Evolutionary conservation across 2,113 vertebrate species (phyloP), one percentile per base, ranked within the genome.

Genomic region (Picathartes gymnocephalus): DNA sequence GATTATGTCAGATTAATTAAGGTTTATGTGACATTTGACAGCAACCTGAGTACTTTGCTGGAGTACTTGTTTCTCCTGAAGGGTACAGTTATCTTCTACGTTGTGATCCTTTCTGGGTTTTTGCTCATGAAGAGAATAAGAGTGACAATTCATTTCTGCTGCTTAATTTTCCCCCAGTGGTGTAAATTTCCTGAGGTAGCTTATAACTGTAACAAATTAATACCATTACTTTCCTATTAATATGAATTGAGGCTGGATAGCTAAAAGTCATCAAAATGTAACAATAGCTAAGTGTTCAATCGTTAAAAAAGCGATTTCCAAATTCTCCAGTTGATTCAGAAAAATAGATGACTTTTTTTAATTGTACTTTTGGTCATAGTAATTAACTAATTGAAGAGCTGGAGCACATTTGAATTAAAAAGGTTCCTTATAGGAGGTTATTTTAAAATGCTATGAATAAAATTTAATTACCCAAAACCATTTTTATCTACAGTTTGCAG

Each of bases 331-430:
- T 11, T 89, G 27, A 70, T 84, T 45, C 24, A 81, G 90, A 96
- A 96, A 97, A 96, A 42, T 61, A 86, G 31, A 62, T 91, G 7
- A 4, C 64, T 47, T 51, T 58, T 64, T 86, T 64, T 44, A 86
- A 9, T 73, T 58, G 15, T 91, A 28, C 13, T 62, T 25, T 65
- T 70, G 56, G 35, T 83, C 77, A 78, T 68, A 65, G 68, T 66
- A 87, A 79, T 69, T 95, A 82, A 60, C 22, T 95, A 96, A 95
- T 83, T 95, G 66, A 97, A 94, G 70, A 90, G 53, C 47, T 86
- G 48, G 62, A 91, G 35, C 82, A 88, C 51, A 61, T 66, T 23
- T 71, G 37, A 93, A 94, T 96, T 85, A 61, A 78, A 94, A 86
- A 58, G 9, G 7, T 72, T 86, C 92, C 44, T 74, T 87, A 27